These are phyloP conservation scores for Takifugu ocellatus DNA, from an alignment of 2,797 vertebrate genomes.

Conservation along the genomic window DNA sequence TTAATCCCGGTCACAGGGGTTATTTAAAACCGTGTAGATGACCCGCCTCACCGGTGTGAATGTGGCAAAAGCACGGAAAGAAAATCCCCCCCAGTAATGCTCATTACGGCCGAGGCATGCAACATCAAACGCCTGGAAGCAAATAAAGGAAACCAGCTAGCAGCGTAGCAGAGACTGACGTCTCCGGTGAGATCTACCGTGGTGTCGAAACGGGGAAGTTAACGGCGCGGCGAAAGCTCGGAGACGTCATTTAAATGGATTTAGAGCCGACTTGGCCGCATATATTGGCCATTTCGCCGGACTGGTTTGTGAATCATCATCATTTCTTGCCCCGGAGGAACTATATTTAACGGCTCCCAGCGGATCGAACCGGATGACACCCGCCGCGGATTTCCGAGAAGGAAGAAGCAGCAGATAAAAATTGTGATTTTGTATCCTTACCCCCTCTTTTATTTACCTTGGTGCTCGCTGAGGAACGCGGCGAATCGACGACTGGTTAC, in stretches of 20 bases:
- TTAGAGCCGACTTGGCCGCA: conserved; percentile 15
- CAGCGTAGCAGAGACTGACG: conserved; percentile 1
- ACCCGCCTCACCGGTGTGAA: not conserved
- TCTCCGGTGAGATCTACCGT: conserved; percentile 14
- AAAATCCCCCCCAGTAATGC: conserved; percentile 17
- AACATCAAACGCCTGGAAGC: conserved; percentile 25
- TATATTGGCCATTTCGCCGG: not conserved
- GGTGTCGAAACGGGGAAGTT: conserved; percentile 54
- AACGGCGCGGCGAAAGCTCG: conserved; percentile 20
- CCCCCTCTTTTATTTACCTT: conserved; percentile 55
- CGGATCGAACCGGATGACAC: conserved; percentile 41
- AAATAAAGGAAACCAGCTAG: conserved; percentile 25
- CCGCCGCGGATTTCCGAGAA: conserved; percentile 1
- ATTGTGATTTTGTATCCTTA: not conserved
- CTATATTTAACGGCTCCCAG: conserved; percentile 9
- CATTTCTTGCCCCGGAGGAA: conserved; percentile 9
- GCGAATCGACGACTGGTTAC: conserved; percentile 42
- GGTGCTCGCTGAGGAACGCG: conserved; percentile 40
- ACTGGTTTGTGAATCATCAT: conserved; percentile 28
- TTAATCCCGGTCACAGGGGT: conserved; percentile 12
- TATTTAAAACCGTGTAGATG: conserved; percentile 8
- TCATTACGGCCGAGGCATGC: conserved; percentile 30
- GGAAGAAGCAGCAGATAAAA: conserved; percentile 7
- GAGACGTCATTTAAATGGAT: not conserved
- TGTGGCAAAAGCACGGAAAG: conserved; percentile 19